A percentile compares a stretch with the other conserved stretches of the same genome.
Conservation (phyloP, 2,797 vertebrate species). For the Pteronotus mesoamericanus region DNA sequence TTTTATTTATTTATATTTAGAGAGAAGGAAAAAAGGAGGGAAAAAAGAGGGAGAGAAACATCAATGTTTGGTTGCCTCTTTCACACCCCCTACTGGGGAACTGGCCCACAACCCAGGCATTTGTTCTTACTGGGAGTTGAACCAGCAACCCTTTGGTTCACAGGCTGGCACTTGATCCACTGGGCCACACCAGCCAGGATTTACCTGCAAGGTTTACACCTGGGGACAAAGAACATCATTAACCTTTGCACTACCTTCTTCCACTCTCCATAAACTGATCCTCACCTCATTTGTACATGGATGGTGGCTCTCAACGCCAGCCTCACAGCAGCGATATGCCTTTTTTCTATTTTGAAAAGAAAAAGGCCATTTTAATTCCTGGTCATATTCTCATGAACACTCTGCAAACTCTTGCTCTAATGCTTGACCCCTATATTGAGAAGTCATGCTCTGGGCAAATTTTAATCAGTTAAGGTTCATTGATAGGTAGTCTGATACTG, state of each 20-base stretch:
- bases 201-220: neutral
- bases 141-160: too few relatives aligned
- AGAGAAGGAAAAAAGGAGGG: too few relatives aligned
- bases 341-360: neutral
- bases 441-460: neutral
- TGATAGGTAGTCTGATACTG: neutral
- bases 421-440: neutral
- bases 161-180: too few relatives aligned
- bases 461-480: slow-evolving; percentile 48
- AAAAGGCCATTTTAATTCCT: slow-evolving; percentile 1
- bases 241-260: neutral
- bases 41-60: too few relatives aligned
- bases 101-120: too few relatives aligned
- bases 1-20: too few relatives aligned
- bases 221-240: neutral
- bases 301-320: neutral
- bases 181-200: too few relatives aligned
- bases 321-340: neutral
- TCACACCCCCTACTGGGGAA: too few relatives aligned
- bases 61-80: too few relatives aligned
- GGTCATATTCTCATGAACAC: neutral
- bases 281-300: neutral
- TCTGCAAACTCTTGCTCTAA: neutral
- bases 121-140: too few relatives aligned
- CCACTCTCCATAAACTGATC: neutral